These are phyloP conservation scores for Pseudanteris insignis DNA, from an alignment of 2,888 invertebrate genomes.

Conservation along the genomic window DNA sequence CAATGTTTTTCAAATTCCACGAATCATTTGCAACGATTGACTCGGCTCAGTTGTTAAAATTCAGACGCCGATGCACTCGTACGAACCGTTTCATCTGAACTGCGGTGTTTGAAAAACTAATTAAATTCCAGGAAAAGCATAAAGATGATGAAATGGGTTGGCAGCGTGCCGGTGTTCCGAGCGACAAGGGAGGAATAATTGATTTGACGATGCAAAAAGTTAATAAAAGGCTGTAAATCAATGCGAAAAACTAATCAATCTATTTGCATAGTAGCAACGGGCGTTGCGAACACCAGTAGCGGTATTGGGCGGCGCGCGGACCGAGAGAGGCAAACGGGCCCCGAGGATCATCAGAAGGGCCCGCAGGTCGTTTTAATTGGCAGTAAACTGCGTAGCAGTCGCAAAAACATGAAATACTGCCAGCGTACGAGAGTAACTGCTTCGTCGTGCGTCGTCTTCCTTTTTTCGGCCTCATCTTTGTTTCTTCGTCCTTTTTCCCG, in stretches of 20 bases:
- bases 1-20: too few species aligned
- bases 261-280: slow-evolving; percentile 32
- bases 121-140: slow-evolving; percentile 6
- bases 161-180: slow-evolving; percentile 6
- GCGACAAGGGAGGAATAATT: slow-evolving; percentile 31
- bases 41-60: too few species aligned
- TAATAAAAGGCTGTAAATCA: slow-evolving; percentile 15
- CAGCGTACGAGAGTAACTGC: slow-evolving; percentile 49
- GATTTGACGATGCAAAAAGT: background rate
- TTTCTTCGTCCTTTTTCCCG: slow-evolving; percentile 26
- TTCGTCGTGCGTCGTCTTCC: slow-evolving; percentile 27
- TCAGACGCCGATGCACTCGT: too few species aligned
- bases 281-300: slow-evolving; percentile 35
- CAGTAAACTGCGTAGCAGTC: slow-evolving; percentile 56
- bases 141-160: slow-evolving; percentile 3
- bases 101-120: background rate
- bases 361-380: slow-evolving; percentile 58
- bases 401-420: slow-evolving; percentile 60
- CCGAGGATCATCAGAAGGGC: slow-evolving; percentile 45
- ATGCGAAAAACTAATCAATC: slow-evolving; percentile 24
- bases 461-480: slow-evolving; percentile 41
- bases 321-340: slow-evolving; percentile 9
- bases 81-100: slow-evolving; percentile 1
- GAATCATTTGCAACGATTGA: too few species aligned
- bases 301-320: slow-evolving; percentile 10